phyloP scores from a whole-genome alignment of 2,888 invertebrate species.

The Pilophorus perplexus region DNA sequence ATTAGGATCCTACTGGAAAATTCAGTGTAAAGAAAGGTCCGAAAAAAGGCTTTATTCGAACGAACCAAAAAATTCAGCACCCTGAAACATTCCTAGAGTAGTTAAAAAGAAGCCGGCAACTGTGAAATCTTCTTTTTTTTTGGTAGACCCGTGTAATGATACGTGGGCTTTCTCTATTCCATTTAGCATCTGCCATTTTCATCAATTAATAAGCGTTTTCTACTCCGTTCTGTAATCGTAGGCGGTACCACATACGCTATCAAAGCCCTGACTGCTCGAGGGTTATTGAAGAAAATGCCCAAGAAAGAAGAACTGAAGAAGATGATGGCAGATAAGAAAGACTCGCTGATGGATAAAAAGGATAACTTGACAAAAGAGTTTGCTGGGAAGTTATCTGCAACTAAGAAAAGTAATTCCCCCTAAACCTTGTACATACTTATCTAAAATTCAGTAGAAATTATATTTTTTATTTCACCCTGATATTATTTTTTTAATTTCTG shows the following conservation, averaged over 20 bases:
- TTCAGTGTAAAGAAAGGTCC: too few relatives aligned
- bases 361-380: slow-evolving; percentile 50
- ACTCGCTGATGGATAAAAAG: slow-evolving; percentile 56
- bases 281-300: slow-evolving; percentile 80
- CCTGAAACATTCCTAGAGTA: too few relatives aligned
- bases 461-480: slow-evolving; percentile 3
- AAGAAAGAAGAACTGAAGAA: slow-evolving; percentile 63
- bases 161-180: too few relatives aligned
- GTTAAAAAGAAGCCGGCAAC: too few relatives aligned
- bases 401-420: slow-evolving; percentile 24
- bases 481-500: slow-evolving; percentile 2
- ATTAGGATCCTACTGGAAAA: too few relatives aligned
- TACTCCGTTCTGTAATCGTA: slow-evolving; percentile 54
- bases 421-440: not conserved
- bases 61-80: too few relatives aligned
- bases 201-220: too few relatives aligned
- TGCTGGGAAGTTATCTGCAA: slow-evolving; percentile 14
- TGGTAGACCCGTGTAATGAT: too few relatives aligned
- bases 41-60: too few relatives aligned
- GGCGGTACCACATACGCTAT: slow-evolving; percentile 85
- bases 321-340: slow-evolving; percentile 62
- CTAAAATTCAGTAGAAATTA: not conserved
- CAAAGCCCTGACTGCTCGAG: slow-evolving; percentile 72
- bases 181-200: too few relatives aligned
- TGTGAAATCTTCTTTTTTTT: too few relatives aligned